Conservation (phyloP, 2,888 invertebrate genomes). For the Nephrotoma flavescens region DNA sequence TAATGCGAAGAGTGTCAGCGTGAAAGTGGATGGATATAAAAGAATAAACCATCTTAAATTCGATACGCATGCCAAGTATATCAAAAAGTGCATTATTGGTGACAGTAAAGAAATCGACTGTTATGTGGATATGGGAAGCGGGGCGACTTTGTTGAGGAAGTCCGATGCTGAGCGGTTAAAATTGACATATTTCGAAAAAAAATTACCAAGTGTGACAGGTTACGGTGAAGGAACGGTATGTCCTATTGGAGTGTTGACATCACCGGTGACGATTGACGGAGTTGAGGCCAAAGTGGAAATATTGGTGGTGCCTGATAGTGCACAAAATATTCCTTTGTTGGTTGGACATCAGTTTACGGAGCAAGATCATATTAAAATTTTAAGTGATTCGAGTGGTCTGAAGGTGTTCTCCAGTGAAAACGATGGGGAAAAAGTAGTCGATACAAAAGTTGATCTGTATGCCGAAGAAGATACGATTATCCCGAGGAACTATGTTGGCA, state of each 20-base stretch:
- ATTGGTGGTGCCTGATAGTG: too few relatives aligned
- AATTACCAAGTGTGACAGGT: neutral
- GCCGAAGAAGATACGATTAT: neutral
- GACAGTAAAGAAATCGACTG: neutral
- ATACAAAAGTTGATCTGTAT: neutral
- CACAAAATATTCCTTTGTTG: too few relatives aligned
- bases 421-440: neutral
- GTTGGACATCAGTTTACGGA: too few relatives aligned
- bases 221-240: neutral
- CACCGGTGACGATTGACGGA: neutral
- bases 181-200: neutral
- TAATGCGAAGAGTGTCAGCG: neutral
- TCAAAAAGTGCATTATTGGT: neutral
- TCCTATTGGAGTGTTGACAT: neutral
- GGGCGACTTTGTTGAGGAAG: neutral
- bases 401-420: neutral
- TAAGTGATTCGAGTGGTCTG: neutral
- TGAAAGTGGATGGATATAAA: neutral
- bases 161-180: neutral
- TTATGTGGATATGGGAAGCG: neutral
- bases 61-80: neutral
- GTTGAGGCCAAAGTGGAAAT: too few relatives aligned
- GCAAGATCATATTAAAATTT: neutral
- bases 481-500: neutral
- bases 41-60: neutral